Percentiles rank a stretch among this genome's conserved stretches.
These are phyloP conservation scores for Paelopatides confundens DNA, from an alignment of 53 echinoderm and acorn worm genomes.

Conservation along the genomic window DNA sequence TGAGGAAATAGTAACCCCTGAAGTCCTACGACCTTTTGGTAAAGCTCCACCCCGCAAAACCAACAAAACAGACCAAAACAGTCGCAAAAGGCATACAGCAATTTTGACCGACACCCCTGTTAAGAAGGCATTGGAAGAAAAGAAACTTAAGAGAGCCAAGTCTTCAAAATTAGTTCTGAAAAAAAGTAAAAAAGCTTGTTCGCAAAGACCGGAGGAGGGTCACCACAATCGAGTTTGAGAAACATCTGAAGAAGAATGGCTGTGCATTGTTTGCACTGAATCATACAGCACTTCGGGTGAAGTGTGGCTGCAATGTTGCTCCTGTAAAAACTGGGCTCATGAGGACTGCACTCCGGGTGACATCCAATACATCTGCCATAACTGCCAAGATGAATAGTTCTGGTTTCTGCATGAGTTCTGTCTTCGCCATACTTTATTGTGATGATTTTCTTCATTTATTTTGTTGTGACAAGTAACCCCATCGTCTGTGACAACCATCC, in stretches of 20 bases:
- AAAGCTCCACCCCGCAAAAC: background rate
- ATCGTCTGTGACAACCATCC: background rate
- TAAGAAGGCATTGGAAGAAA: slow-evolving; percentile 1
- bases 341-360: slow-evolving; percentile 14
- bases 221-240: background rate
- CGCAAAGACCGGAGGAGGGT: too few species aligned
- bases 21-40: slow-evolving; percentile 1
- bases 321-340: background rate
- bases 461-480: background rate
- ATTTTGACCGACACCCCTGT: background rate
- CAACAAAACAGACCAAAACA: background rate
- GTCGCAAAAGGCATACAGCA: background rate
- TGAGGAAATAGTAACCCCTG: background rate
- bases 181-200: too few species aligned
- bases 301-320: background rate
- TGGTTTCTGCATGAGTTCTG: background rate
- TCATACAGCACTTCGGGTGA: too few species aligned
- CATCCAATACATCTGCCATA: background rate
- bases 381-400: background rate
- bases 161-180: too few species aligned
- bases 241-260: too few species aligned
- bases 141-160: background rate
- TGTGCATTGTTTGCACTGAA: background rate
- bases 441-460: background rate
- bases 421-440: background rate